Evolutionary conservation across 2,113 vertebrate species (phyloP), one percentile per base, ranked within the genome.

Genomic region (Dascyllus trimaculatus): DNA sequence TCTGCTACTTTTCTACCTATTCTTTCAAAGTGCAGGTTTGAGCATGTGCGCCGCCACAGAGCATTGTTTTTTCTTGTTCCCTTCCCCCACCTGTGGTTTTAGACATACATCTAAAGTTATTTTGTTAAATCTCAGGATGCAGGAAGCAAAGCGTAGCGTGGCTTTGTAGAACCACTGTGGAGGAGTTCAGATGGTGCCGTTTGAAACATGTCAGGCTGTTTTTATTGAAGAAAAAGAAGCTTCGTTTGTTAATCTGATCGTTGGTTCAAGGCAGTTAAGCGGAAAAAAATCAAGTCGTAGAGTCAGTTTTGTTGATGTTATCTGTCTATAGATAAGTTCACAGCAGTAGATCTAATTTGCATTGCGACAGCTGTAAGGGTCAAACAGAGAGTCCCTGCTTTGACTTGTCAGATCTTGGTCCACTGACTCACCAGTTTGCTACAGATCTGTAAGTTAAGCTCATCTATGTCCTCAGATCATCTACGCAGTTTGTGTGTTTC

Each of bases 1-100:
- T 17, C 29, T 38, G 40, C 13, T 43, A 40, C 40, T 15, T 15
- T 38, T 29, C 14, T 57, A 1, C 25, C 2, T 56, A 17, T 56
- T 56, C n/a, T n/a, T 14, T 43, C 15, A 54, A 46, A 40, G 15
- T 52, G 46, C 9, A 51, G 1, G 5, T 24, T 25, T 13, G 19
- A 19, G 46, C 57, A 19, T 10, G 26, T 38, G n/a, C 5, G 8
- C 17, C 68, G 69, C 24, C 53, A 21, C 21, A 11, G 21, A 11
- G 43, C 56, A 4, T 78, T 51, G 52, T 64, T 62, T 69, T 29
- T 49, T 54, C 13, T 5, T 1, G 18, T 11, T 43, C 61, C 75
- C 71, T 26, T 60, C 74, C 66, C 71, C 69, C 57, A 29, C 18
- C 9, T 17, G 1, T 35, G 11, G 0, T 19, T 53, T 11, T 11